Conservation (phyloP, 2,888 invertebrate species). For the Cistogaster globosa region DNA sequence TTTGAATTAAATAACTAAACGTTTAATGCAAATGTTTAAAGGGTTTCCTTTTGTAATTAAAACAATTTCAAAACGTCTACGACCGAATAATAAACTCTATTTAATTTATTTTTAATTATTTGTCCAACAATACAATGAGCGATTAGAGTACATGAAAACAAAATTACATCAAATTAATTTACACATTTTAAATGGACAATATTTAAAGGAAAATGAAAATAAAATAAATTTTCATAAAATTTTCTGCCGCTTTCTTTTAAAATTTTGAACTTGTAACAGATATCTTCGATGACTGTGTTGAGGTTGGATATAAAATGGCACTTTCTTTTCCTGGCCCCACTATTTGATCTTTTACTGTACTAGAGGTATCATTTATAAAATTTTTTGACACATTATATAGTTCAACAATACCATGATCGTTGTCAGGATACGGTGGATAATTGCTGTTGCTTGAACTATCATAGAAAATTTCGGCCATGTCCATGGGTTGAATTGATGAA, state of each 20-base stretch:
- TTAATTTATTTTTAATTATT: background rate
- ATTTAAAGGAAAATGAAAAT: background rate
- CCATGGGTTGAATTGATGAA: background rate
- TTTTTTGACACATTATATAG: background rate
- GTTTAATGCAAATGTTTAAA: background rate
- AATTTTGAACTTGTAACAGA: background rate
- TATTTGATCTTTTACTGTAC: background rate
- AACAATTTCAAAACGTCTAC: background rate
- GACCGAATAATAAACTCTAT: background rate
- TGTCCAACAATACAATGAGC: background rate
- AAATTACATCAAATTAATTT: background rate
- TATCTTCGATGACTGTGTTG: background rate
- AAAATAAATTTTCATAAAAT: background rate
- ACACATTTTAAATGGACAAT: background rate
- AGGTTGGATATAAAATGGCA: background rate
- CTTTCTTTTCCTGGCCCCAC: background rate
- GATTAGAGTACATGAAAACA: too few species aligned
- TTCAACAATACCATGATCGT: background rate
- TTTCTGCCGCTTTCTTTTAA: background rate
- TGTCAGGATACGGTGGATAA: background rate
- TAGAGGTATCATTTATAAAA: background rate
- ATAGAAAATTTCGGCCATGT: background rate
- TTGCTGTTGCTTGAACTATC: background rate
- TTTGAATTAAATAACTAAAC: background rate
- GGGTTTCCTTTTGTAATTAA: background rate